These are phyloP conservation scores for Cerastis leucographa DNA, from an alignment of 2,888 invertebrate genomes.

Conservation along the genomic window DNA sequence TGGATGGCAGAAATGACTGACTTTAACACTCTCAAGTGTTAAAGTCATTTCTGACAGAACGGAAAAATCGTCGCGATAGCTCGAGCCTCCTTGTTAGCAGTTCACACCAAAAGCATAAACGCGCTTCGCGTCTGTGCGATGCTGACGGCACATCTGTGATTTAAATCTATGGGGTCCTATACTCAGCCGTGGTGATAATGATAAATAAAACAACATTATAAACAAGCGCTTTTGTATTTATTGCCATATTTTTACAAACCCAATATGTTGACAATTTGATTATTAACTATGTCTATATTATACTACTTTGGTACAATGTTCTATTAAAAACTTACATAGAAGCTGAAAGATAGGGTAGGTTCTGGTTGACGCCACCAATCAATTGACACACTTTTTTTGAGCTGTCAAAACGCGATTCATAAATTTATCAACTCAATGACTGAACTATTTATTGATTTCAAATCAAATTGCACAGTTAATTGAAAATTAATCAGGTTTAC, in stretches of 20 bases:
- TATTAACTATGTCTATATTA: not conserved
- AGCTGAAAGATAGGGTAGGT: not conserved
- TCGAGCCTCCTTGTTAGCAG: no score
- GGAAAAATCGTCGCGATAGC: no score
- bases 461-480: not conserved
- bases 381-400: not conserved
- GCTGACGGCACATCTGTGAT: not conserved
- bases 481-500: no score
- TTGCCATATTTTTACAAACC: conserved; percentile 23
- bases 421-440: not conserved
- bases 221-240: conserved; percentile 39
- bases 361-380: not conserved
- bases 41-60: no score
- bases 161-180: not conserved
- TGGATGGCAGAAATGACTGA: no score
- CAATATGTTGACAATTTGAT: not conserved
- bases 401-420: not conserved
- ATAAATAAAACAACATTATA: conserved; percentile 35
- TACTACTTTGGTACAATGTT: conserved; percentile 21
- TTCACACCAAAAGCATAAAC: no score
- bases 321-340: not conserved
- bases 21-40: no score
- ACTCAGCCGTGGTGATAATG: not conserved
- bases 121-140: no score
- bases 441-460: not conserved